Percentiles rank a stretch among this genome's conserved stretches.
Conservation (phyloP, 2,888 invertebrate species). For the Harpalus rubripes region DNA sequence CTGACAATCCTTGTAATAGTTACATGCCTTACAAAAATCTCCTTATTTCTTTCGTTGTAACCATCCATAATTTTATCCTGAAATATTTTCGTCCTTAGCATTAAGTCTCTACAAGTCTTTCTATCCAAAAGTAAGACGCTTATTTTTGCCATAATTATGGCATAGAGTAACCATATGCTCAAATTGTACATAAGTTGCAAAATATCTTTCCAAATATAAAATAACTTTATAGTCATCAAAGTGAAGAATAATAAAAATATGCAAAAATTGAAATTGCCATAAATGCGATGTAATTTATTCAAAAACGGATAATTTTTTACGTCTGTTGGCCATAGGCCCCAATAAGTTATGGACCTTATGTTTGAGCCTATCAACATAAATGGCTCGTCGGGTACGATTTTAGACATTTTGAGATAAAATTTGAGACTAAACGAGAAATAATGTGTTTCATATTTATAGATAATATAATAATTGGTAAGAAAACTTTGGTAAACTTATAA, state of each 20-base stretch:
- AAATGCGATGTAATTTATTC: slow-evolving; percentile 9
- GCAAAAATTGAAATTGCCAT: not conserved
- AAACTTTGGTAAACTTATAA: no score
- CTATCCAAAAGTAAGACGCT: slow-evolving; percentile 8
- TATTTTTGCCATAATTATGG: slow-evolving; percentile 27
- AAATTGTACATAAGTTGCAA: slow-evolving; percentile 44
- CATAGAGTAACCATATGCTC: slow-evolving; percentile 19
- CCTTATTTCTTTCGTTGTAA: not conserved
- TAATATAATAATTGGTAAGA: no score
- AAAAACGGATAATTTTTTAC: slow-evolving; percentile 11
- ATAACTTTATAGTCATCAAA: slow-evolving; percentile 10
- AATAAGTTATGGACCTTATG: slow-evolving; percentile 26
- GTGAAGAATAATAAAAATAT: slow-evolving; percentile 1
- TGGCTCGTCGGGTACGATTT: not conserved
- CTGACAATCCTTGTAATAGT: not conserved
- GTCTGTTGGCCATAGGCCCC: slow-evolving; percentile 25
- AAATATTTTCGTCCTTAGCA: slow-evolving; percentile 8
- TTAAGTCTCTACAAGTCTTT: not conserved
- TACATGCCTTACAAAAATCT: slow-evolving; percentile 11
- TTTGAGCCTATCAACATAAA: slow-evolving; percentile 33
- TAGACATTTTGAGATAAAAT: not conserved
- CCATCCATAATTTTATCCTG: slow-evolving; percentile 30
- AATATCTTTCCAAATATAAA: slow-evolving; percentile 21
- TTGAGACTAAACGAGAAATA: not conserved
- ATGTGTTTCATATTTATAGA: no score